phyloP scores from a whole-genome alignment of 2,113 vertebrate genomes.

The Lates calcarifer region DNA sequence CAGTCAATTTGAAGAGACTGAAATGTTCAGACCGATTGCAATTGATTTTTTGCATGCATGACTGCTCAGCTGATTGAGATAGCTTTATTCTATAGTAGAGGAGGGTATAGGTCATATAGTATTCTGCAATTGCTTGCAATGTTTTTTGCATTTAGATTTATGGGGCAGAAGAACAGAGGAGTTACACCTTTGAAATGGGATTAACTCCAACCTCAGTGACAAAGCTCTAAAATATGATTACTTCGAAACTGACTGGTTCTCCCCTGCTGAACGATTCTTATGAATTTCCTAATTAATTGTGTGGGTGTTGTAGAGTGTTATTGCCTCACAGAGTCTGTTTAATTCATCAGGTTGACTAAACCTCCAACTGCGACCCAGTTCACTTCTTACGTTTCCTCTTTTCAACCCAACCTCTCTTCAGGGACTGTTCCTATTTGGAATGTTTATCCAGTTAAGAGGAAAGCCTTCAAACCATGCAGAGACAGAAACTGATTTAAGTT shows the following conservation, averaged over 20 bases:
- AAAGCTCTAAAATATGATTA: conserved; percentile 41
- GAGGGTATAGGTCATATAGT: conserved; percentile 5
- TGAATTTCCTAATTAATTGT: conserved; percentile 58
- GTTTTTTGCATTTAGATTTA: conserved; percentile 30
- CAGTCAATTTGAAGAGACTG: conserved; percentile 40
- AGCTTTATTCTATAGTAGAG: conserved; percentile 17
- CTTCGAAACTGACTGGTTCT: conserved; percentile 33
- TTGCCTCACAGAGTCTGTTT: conserved; percentile 69
- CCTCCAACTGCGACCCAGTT: conserved; percentile 69
- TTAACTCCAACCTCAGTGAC: conserved; percentile 21
- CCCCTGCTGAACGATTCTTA: conserved; percentile 11
- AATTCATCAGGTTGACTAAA: conserved; percentile 75
- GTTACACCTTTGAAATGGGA: conserved; percentile 44
- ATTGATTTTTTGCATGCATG: conserved; percentile 58
- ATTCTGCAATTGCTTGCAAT: not conserved
- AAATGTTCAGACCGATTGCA: conserved; percentile 55
- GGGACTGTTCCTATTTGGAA: conserved; percentile 50
- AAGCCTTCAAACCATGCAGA: conserved; percentile 63
- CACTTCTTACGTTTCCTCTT: conserved; percentile 52
- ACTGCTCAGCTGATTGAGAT: conserved; percentile 52
- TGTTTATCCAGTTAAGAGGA: conserved; percentile 69
- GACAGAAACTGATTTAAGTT: conserved; percentile 55
- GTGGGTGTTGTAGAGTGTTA: conserved; percentile 54
- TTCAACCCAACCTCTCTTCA: conserved; percentile 43
- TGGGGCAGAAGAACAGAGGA: not conserved